Evolutionary conservation across 2,888 invertebrate species (phyloP), one percentile per base, ranked within the genome.

Genomic region (Leptinotarsa haldemani): DNA sequence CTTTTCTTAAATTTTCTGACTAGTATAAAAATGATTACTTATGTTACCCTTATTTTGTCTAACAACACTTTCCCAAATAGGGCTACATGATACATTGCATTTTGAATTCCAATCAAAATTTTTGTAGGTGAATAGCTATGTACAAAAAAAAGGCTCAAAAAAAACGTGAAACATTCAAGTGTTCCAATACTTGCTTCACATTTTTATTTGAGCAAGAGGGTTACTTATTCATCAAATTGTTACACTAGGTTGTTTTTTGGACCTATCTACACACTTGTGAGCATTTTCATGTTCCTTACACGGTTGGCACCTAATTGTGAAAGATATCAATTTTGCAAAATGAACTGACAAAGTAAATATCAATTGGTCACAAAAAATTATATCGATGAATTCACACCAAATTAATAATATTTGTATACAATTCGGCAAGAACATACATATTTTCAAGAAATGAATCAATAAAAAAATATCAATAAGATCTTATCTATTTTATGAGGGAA

Each of bases 201-300:
- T 69, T 72, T 71, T 73, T 66, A 69, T 70, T 67, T 73, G 74
- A 75, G 65, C 47, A 40, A 52, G 61, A 65, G 56, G 58, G 52
- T 74, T 53, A 73, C 61, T 77, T 58, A 74, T 69, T 74, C 75
- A 74, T 69, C 74, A 74, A 74, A 70, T 73, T 77, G 79, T 79
- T 80, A 83, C 68, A 79, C 80, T 81, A 83, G 73, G 73, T 78
- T 80, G 67, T 46, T 53, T 71, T 81, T 80, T 81, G 80, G 80
- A 81, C 81, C 80, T 84, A 83, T 83, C 84, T 85, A 84, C 81
- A 84, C 75, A 80, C 82, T 81, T 84, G 83, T 86, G 86, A 86
- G 86, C 86, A 85, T 85, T 83, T 74, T 52, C 30, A 30, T 15
- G 22, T 22, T 20, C 13, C 20, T 56, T 22, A 56, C 80, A 82